phyloP scores from a whole-genome alignment of 2,797 vertebrate species.

The Smutsia gigantea region DNA sequence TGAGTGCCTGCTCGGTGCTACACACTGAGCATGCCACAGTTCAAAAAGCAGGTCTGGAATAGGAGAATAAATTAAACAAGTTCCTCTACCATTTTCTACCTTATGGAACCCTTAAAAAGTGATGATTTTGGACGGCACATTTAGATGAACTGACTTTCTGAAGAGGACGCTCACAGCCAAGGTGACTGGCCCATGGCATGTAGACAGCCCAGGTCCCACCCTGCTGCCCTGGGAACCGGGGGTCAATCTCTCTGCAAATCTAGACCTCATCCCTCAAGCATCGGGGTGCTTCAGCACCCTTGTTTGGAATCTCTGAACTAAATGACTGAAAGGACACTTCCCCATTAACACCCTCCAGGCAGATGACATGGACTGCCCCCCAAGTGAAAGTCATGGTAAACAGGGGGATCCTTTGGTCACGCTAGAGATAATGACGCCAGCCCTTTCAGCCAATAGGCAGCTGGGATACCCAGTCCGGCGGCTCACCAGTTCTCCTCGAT shows the following conservation, averaged over 20 bases:
- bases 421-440: not conserved
- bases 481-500: not conserved
- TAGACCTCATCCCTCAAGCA: not conserved
- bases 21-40: not conserved
- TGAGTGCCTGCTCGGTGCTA: not conserved
- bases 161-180: not conserved
- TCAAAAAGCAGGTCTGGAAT: not conserved
- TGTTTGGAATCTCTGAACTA: not conserved
- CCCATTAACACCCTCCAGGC: not conserved
- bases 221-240: not conserved
- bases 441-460: not conserved
- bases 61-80: not conserved
- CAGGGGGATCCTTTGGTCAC: not conserved
- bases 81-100: not conserved
- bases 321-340: not conserved
- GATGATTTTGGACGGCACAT: not conserved
- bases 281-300: accelerated
- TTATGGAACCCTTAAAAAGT: not conserved
- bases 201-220: not conserved
- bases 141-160: not conserved
- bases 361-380: not conserved
- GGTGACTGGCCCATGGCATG: no score
- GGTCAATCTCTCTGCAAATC: not conserved
- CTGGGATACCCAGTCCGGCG: not conserved
- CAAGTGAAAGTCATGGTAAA: not conserved